Evolutionary conservation across 2,888 invertebrate genomes (phyloP).

Genomic region (Cyrtodaria siliqua): DNA sequence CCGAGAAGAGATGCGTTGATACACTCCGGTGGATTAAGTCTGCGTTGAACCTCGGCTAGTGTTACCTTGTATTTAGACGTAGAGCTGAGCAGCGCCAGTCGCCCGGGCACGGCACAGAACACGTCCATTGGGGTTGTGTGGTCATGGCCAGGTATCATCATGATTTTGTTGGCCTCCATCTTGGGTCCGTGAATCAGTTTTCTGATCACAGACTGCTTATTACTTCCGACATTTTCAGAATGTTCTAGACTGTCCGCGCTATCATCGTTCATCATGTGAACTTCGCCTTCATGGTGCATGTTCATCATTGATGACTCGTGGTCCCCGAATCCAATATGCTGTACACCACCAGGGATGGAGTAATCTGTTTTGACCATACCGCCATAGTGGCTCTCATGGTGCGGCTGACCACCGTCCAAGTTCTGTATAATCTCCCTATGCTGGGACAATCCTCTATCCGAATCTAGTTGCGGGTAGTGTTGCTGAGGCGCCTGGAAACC

Average conservation of each 20-base stretch:
- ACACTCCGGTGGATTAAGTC: constrained; percentile 98
- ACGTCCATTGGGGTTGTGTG: constrained; percentile 94
- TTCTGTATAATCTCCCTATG: constrained; percentile 35
- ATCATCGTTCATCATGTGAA: constrained; percentile 37
- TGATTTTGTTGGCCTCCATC: constrained; percentile 76
- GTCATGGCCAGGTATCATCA: constrained; percentile 78
- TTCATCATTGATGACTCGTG: constrained; percentile 12
- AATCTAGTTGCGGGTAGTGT: constrained; percentile 40
- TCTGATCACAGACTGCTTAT: constrained; percentile 44
- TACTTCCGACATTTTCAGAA: constrained; percentile 32
- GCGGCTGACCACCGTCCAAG: constrained; percentile 13
- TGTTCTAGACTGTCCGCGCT: constrained; percentile 32
- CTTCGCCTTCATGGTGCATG: constrained; percentile 26
- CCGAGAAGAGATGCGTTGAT: constrained; percentile 98
- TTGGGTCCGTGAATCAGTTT: constrained; percentile 50
- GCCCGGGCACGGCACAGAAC: constrained; percentile 97
- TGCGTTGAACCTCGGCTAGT: constrained; percentile 98
- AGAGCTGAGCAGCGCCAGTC: constrained; percentile 97
- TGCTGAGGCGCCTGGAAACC: constrained; percentile 31
- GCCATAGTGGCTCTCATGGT: constrained; percentile 23
- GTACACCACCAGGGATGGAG: constrained; percentile 23
- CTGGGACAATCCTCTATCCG: constrained; percentile 29
- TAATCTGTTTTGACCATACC: constrained; percentile 22
- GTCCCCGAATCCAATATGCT: constrained; percentile 28
- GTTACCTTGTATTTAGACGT: constrained; percentile 99